These are phyloP conservation scores for Apis laboriosa DNA, from an alignment of 1,140 invertebrate species.

Conservation along the genomic window DNA sequence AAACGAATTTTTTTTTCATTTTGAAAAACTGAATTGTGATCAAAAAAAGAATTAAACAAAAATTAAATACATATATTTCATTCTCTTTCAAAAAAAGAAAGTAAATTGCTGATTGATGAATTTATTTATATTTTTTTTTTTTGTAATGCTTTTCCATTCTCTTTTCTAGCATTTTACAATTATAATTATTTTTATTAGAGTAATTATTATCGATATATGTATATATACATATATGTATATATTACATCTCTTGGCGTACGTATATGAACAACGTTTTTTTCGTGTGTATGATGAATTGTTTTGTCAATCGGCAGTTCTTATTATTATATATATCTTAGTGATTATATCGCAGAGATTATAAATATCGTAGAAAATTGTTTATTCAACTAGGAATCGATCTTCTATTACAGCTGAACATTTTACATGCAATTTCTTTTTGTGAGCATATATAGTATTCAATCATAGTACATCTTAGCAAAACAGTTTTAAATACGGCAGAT, in stretches of 20 bases:
- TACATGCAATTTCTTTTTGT: background rate
- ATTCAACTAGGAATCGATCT: conserved; percentile 32
- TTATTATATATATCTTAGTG: too few relatives aligned
- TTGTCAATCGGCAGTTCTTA: background rate
- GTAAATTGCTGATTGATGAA: conserved; percentile 7
- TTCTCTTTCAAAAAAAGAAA: too few relatives aligned
- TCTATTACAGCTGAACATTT: conserved; percentile 20
- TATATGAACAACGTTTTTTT: background rate
- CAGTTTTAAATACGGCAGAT: background rate
- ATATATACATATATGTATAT: background rate
- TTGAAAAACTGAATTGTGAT: too few relatives aligned
- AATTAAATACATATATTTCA: too few relatives aligned
- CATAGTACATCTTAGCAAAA: background rate
- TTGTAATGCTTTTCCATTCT: too few relatives aligned
- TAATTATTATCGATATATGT: conserved; percentile 5
- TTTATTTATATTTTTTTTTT: background rate
- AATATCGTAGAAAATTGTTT: conserved; percentile 33
- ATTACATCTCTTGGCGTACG: background rate
- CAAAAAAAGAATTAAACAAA: too few relatives aligned
- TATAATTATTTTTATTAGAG: background rate
- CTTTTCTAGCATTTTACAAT: background rate
- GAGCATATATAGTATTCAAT: background rate
- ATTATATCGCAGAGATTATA: conserved; percentile 20
- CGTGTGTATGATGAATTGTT: conserved; percentile 30
- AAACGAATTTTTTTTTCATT: too few relatives aligned